Percentiles rank a stretch among this genome's conserved stretches.
Evolutionary conservation across 2,113 vertebrate species (phyloP).

Genomic region (Mesembrinibis cayennensis): DNA sequence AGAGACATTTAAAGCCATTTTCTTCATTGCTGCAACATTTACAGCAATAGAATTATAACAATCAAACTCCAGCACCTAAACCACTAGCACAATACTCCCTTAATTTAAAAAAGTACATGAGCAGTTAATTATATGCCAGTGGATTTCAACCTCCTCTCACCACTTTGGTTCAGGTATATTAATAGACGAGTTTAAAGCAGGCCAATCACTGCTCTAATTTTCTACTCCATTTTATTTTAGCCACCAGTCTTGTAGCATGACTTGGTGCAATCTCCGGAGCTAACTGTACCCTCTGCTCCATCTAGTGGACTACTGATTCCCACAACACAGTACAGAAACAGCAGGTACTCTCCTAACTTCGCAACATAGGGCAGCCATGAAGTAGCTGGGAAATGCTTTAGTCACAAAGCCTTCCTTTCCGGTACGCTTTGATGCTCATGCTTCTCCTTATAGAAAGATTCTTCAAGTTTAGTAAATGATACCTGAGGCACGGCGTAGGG

Average conservation of each 20-base stretch:
- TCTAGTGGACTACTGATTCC: slow-evolving; percentile 39
- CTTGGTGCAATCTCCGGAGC: neutral
- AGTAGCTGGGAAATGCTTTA: neutral
- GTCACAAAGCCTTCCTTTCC: neutral
- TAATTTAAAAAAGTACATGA: neutral
- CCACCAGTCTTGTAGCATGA: neutral
- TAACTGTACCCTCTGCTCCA: slow-evolving; percentile 25
- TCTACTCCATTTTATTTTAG: neutral
- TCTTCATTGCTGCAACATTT: neutral
- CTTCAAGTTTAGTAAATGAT: neutral
- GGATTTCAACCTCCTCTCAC: neutral
- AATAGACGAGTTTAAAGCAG: neutral
- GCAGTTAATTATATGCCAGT: neutral
- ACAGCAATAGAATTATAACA: neutral
- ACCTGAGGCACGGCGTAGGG: neutral
- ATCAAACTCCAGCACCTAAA: neutral
- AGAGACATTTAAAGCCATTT: neutral
- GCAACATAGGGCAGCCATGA: neutral
- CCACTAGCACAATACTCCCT: neutral
- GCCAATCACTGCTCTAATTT: neutral
- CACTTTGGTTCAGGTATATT: neutral
- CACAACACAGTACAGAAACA: neutral
- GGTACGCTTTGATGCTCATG: neutral
- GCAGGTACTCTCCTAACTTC: neutral
- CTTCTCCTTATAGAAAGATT: neutral